Conservation (phyloP, 2,113 vertebrate species). For the Eretmochelys imbricata region DNA sequence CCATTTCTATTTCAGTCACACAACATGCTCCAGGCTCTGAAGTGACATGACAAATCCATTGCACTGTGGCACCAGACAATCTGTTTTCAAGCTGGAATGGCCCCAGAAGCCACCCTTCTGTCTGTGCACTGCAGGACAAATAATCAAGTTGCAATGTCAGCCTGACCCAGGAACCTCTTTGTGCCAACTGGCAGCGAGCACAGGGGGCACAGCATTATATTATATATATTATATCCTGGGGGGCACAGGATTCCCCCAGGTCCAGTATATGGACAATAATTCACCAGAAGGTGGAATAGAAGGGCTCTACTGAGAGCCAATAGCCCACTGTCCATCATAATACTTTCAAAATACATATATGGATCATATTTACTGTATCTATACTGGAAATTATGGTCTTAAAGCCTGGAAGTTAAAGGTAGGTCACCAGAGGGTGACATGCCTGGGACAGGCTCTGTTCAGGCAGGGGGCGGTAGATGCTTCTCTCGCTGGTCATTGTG, state of each 20-base stretch:
- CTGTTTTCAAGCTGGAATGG: constrained; percentile 36
- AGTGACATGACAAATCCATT: constrained; percentile 50
- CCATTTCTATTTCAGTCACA: constrained; percentile 64
- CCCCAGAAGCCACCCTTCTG: background rate
- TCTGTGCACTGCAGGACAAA: background rate
- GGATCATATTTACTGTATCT: too few species aligned
- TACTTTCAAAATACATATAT: too few species aligned
- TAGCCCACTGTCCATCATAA: background rate
- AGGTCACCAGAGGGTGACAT: background rate
- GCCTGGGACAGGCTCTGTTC: background rate
- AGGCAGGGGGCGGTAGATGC: too few species aligned
- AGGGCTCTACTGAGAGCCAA: background rate
- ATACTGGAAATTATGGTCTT: too few species aligned
- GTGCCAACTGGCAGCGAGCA: background rate
- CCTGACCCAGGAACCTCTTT: background rate
- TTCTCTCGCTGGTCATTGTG: background rate
- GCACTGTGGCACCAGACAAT: constrained; percentile 48
- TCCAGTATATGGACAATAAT: too few species aligned
- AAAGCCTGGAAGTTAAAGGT: too few species aligned
- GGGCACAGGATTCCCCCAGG: background rate
- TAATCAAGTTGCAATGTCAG: background rate
- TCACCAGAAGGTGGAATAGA: too few species aligned
- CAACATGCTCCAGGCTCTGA: constrained; percentile 48
- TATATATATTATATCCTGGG: too few species aligned
- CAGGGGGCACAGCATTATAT: background rate